These are phyloP conservation scores for Strix occidentalis DNA, from an alignment of 2,797 vertebrate species.

Conservation along the genomic window DNA sequence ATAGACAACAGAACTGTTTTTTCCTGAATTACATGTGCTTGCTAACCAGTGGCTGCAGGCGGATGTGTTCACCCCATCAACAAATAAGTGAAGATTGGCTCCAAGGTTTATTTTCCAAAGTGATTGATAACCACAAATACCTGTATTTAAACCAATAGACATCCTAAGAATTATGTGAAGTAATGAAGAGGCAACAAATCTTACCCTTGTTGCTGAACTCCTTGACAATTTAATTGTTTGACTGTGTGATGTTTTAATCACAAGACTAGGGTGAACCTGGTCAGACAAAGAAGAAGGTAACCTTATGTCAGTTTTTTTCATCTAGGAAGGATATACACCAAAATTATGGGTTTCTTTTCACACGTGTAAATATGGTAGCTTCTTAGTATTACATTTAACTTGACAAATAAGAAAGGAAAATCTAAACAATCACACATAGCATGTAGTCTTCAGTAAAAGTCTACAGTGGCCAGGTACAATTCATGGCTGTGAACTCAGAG, in stretches of 20 bases:
- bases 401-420: not conserved
- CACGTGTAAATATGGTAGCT: not conserved
- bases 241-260: constrained; percentile 66
- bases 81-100: constrained; percentile 68
- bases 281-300: not conserved
- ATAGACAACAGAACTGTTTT: constrained; percentile 76
- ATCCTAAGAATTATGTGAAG: constrained; percentile 71
- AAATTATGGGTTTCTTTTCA: not conserved
- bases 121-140: constrained; percentile 78
- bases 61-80: constrained; percentile 54
- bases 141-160: constrained; percentile 77
- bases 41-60: constrained; percentile 63
- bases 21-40: constrained; percentile 70
- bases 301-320: not conserved
- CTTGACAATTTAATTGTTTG: constrained; percentile 66
- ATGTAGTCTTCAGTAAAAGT: not conserved
- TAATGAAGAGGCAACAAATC: constrained; percentile 66
- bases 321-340: not conserved
- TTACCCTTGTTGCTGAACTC: constrained; percentile 20
- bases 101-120: constrained; percentile 38
- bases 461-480: not conserved
- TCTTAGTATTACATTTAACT: not conserved
- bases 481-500: not conserved
- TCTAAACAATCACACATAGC: not conserved
- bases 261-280: not conserved